A percentile compares a stretch with the other conserved stretches of the same genome.
Conservation (phyloP, 2,888 invertebrate genomes). For the Micropterix aruncella region DNA sequence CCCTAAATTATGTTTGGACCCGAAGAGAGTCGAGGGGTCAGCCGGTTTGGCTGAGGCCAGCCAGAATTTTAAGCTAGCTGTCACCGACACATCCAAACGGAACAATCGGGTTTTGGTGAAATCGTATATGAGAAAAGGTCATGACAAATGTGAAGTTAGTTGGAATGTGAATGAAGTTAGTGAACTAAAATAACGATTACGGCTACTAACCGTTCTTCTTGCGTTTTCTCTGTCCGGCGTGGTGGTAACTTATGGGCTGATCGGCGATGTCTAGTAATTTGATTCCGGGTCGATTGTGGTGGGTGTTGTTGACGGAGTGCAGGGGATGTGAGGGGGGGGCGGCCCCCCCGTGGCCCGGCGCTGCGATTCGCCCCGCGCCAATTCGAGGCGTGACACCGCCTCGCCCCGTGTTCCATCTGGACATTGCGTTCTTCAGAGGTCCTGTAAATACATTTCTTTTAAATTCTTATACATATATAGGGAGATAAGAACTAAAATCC, state of each 20-base stretch:
- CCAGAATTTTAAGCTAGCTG: too few relatives aligned
- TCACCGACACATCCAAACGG: too few relatives aligned
- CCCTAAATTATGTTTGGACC: too few relatives aligned
- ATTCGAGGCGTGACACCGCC: slow-evolving; percentile 3
- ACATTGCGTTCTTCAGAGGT: slow-evolving; percentile 84
- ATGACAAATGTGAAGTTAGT: too few relatives aligned
- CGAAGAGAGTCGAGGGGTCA: too few relatives aligned
- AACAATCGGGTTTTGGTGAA: too few relatives aligned
- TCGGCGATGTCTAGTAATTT: slow-evolving; percentile 90
- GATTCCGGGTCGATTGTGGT: slow-evolving; percentile 68
- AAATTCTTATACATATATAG: too few relatives aligned
- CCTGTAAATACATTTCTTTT: slow-evolving; percentile 47
- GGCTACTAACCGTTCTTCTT: slow-evolving; percentile 51
- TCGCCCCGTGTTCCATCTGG: slow-evolving; percentile 30
- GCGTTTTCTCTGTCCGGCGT: slow-evolving; percentile 41
- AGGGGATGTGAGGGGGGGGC: slow-evolving; percentile 40
- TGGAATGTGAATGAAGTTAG: slow-evolving; percentile 2
- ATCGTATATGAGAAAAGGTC: too few relatives aligned
- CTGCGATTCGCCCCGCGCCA: slow-evolving; percentile 1
- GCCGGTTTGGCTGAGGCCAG: too few relatives aligned
- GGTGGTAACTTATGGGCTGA: slow-evolving; percentile 42
- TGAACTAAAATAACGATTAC: slow-evolving; percentile 1
- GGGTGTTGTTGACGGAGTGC: slow-evolving; percentile 13
- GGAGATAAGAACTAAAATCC: too few relatives aligned
- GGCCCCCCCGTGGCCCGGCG: not conserved